A percentile compares a stretch with the other conserved stretches of the same genome.
Conservation (phyloP, 2,888 invertebrate species). For the Tethea ocularis region DNA sequence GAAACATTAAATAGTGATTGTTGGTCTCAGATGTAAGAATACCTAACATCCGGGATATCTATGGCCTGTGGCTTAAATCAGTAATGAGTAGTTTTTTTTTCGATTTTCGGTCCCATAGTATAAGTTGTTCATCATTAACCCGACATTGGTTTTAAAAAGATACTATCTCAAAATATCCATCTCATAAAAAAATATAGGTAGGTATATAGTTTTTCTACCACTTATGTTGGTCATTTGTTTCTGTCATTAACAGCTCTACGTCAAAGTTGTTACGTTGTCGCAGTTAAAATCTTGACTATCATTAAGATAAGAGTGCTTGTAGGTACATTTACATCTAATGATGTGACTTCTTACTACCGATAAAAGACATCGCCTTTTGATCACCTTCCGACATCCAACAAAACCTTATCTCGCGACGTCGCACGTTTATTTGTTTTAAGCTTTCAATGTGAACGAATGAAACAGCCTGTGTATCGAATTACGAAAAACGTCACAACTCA, state of each 20-base stretch:
- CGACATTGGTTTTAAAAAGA: no score
- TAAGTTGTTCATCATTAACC: no score
- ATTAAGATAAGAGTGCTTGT: constrained; percentile 1
- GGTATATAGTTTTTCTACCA: background rate
- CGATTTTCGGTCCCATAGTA: no score
- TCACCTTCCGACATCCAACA: constrained; percentile 65
- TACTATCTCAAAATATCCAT: background rate
- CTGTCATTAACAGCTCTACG: background rate
- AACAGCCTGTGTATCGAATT: constrained; percentile 67
- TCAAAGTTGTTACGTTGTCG: background rate
- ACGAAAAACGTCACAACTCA: constrained; percentile 43
- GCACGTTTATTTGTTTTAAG: constrained; percentile 82
- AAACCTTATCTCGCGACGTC: constrained; percentile 69
- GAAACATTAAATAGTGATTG: no score
- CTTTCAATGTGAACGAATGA: constrained; percentile 79
- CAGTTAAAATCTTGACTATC: background rate
- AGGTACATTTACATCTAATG: constrained; percentile 7
- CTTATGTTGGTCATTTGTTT: background rate
- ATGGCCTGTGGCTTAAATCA: no score
- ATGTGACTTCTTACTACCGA: constrained; percentile 29
- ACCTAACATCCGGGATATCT: no score
- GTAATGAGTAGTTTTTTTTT: no score
- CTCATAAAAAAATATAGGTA: no score
- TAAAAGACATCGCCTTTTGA: constrained; percentile 65
- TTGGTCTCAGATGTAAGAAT: no score